phyloP scores from a whole-genome alignment of 2,888 invertebrate genomes.

The Agriotes lineatus region DNA sequence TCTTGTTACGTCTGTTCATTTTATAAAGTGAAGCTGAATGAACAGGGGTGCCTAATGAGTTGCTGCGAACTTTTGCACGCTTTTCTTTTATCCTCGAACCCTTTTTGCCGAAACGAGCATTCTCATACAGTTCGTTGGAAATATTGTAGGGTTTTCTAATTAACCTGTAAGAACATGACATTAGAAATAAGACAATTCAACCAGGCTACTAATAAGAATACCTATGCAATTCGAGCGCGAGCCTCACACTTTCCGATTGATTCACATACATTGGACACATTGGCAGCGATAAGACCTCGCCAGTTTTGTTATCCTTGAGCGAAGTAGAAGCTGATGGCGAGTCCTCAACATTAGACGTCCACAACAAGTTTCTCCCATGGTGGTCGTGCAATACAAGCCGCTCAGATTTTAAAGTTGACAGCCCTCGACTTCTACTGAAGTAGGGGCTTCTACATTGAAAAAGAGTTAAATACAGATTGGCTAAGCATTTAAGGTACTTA shows the following conservation, averaged over 20 bases:
- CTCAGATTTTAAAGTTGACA: constrained; percentile 43
- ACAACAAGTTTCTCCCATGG: constrained; percentile 68
- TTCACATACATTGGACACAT: constrained; percentile 78
- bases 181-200: too few relatives aligned
- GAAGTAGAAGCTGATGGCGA: constrained; percentile 30
- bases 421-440: constrained; percentile 46
- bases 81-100: constrained; percentile 38
- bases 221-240: constrained; percentile 81
- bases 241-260: constrained; percentile 84
- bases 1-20: constrained; percentile 32
- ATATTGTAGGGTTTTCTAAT: constrained; percentile 59
- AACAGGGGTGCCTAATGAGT: constrained; percentile 1
- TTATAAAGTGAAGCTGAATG: constrained; percentile 28
- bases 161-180: constrained; percentile 53
- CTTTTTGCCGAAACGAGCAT: constrained; percentile 62
- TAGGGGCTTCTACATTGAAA: constrained; percentile 54
- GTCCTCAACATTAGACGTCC: constrained; percentile 58
- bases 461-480: not conserved
- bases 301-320: constrained; percentile 50
- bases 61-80: constrained; percentile 26
- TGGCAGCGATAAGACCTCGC: constrained; percentile 56
- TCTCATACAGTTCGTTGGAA: constrained; percentile 60
- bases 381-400: constrained; percentile 52
- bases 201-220: too few relatives aligned
- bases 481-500: constrained; percentile 61